phyloP scores from a whole-genome alignment of 2,888 invertebrate species.

The Rotaria magnacalcarata region DNA sequence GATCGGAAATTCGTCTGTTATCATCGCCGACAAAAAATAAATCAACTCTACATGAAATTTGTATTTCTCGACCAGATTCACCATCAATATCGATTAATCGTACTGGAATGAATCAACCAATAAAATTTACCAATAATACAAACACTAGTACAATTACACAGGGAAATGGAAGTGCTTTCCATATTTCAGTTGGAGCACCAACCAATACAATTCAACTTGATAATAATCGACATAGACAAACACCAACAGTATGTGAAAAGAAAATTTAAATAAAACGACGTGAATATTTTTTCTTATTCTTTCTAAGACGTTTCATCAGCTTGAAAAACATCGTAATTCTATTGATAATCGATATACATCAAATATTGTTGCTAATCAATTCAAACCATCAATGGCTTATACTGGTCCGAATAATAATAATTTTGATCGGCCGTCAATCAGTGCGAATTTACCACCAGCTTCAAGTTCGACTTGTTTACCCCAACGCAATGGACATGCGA shows the following conservation, averaged over 20 bases:
- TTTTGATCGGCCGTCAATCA: neutral
- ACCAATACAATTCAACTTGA: neutral
- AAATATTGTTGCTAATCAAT: neutral
- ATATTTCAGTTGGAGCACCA: conserved; percentile 10
- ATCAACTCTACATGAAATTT: conserved; percentile 13
- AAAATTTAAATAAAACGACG: no score
- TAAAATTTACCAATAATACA: neutral
- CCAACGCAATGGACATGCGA: neutral
- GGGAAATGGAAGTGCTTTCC: neutral
- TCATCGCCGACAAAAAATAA: neutral
- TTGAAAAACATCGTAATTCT: neutral
- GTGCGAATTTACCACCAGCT: neutral
- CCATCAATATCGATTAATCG: conserved; percentile 11
- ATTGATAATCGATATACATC: neutral
- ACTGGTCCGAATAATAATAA: neutral
- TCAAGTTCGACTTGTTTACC: neutral
- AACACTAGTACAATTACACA: neutral
- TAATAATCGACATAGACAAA: neutral
- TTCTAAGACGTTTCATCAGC: neutral
- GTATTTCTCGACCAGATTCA: conserved; percentile 9
- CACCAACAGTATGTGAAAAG: no score
- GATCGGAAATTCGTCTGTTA: neutral
- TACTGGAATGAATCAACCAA: neutral
- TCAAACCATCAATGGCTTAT: neutral
- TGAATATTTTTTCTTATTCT: neutral